Evolutionary conservation across 2,888 invertebrate genomes (phyloP).

Genomic region (Noctua comes): DNA sequence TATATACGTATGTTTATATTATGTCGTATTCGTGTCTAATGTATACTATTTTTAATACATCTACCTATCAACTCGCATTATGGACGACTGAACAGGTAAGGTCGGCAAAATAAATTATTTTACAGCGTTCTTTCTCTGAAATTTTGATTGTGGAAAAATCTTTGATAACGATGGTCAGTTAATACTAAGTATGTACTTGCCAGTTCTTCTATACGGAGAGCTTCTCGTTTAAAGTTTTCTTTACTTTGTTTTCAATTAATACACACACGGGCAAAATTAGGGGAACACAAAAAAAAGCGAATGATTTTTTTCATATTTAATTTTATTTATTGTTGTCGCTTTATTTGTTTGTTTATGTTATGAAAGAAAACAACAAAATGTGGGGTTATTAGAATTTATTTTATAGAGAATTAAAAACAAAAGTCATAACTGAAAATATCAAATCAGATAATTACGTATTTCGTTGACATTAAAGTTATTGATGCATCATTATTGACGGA

Average conservation of each 20-base stretch:
- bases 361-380: too few species aligned
- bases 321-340: too few species aligned
- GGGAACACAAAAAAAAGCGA: too few species aligned
- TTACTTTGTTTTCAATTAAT: background rate
- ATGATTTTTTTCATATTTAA: too few species aligned
- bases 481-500: background rate
- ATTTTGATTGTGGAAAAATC: background rate
- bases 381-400: too few species aligned
- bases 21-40: conserved; percentile 88
- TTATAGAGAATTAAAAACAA: too few species aligned
- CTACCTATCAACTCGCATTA: conserved; percentile 90
- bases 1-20: conserved; percentile 74
- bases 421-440: too few species aligned
- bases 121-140: background rate
- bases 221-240: background rate
- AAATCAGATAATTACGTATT: background rate
- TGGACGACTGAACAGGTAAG: conserved; percentile 87
- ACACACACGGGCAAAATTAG: too few species aligned
- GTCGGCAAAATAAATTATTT: conserved; percentile 72
- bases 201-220: background rate
- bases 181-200: background rate
- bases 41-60: conserved; percentile 91
- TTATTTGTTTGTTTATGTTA: too few species aligned
- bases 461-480: background rate
- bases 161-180: background rate